Conservation (phyloP, 2,888 invertebrate species). For the Acleris sparsana region DNA sequence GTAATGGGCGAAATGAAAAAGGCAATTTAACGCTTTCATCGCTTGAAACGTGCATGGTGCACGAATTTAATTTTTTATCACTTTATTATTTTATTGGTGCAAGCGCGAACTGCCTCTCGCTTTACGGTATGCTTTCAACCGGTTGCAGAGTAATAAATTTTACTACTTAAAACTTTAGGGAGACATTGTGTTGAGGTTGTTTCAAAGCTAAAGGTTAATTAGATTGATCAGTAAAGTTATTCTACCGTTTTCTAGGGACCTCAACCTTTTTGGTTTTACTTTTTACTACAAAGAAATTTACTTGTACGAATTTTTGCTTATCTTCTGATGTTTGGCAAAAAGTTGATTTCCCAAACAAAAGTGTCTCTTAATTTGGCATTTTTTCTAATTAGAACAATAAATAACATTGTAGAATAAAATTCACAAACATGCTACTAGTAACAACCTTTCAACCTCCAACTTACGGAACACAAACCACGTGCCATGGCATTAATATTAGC, state of each 20-base stretch:
- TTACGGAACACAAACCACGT: slow-evolving; percentile 53
- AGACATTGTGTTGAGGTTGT: slow-evolving; percentile 9
- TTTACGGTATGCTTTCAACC: slow-evolving; percentile 73
- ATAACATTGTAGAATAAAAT: too few species aligned
- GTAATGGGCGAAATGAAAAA: slow-evolving; percentile 59
- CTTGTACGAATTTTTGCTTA: too few species aligned
- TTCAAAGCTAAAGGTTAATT: background rate
- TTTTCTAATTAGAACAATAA: too few species aligned
- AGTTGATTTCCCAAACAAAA: too few species aligned
- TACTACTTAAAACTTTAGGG: slow-evolving; percentile 48
- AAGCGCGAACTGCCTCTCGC: slow-evolving; percentile 67
- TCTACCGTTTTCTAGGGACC: too few species aligned
- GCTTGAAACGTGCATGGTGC: slow-evolving; percentile 60
- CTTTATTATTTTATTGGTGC: slow-evolving; percentile 77
- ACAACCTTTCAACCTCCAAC: too few species aligned
- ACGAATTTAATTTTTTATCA: slow-evolving; percentile 67
- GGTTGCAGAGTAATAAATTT: slow-evolving; percentile 68
- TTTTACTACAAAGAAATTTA: too few species aligned
- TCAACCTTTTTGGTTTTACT: too few species aligned
- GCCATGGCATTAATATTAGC: slow-evolving; percentile 66
- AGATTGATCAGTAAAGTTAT: background rate
- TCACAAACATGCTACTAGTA: too few species aligned
- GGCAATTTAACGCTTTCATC: slow-evolving; percentile 61
- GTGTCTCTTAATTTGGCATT: too few species aligned
- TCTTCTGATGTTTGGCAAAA: too few species aligned